phyloP scores from a whole-genome alignment of 1,140 invertebrate genomes.

The Drosophila saltans region DNA sequence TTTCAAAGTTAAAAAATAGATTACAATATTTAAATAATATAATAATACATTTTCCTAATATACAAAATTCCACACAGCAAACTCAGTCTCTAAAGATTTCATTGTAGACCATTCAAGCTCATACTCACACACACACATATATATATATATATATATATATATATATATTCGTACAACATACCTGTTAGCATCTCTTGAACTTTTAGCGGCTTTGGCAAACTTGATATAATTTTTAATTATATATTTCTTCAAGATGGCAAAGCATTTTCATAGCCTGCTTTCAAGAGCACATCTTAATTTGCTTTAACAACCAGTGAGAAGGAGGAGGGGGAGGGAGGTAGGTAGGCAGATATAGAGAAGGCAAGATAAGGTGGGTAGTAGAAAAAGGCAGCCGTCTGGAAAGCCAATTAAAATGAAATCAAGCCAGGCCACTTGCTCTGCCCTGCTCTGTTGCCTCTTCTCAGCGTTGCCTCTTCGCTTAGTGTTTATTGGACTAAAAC shows the following conservation, averaged over 20 bases:
- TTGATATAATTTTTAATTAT: slow-evolving; percentile 53
- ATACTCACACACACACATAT: background rate
- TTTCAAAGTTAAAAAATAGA: background rate
- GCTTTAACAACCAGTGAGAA: slow-evolving; percentile 3
- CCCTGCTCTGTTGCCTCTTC: background rate
- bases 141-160: background rate
- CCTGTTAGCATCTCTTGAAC: slow-evolving; percentile 20
- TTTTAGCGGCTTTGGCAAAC: slow-evolving; percentile 32
- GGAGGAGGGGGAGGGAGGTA: too few relatives aligned
- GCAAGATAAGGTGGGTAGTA: background rate
- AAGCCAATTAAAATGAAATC: slow-evolving; percentile 60
- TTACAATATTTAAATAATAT: background rate
- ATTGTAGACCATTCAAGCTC: background rate
- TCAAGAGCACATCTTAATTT: slow-evolving; percentile 24
- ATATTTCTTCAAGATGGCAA: slow-evolving; percentile 11
- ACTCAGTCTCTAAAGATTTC: slow-evolving; percentile 2
- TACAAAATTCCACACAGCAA: background rate
- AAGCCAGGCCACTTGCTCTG: slow-evolving; percentile 16
- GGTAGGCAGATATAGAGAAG: background rate
- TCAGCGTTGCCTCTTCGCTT: background rate
- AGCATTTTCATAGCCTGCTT: slow-evolving; percentile 18
- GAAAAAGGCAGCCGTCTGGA: slow-evolving; percentile 39
- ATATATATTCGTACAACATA: background rate
- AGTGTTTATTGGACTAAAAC: slow-evolving; percentile 71
- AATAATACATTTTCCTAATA: background rate